Evolutionary conservation across 2,797 vertebrate genomes (phyloP).

Genomic region (Pyrocephalus nanus): DNA sequence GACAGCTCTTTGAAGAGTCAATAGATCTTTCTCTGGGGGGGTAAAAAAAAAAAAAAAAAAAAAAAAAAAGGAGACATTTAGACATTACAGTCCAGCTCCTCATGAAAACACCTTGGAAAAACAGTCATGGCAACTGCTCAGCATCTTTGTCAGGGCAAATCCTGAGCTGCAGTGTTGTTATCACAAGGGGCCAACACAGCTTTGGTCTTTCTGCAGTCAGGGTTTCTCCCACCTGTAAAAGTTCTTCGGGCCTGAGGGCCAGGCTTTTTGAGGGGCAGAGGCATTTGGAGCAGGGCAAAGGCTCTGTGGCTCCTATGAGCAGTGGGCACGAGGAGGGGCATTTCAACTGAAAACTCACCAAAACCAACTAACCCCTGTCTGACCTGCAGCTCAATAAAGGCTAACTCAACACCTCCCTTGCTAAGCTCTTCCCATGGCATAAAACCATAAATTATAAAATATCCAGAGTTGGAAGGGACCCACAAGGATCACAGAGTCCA

Average conservation of each 20-base stretch:
- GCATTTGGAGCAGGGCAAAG: accelerated
- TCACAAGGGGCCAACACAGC: accelerated
- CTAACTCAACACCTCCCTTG: not conserved
- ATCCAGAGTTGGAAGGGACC: not conserved
- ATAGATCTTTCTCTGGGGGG: not conserved
- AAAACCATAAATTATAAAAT: not conserved
- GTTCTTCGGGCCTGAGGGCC: not conserved
- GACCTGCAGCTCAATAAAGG: accelerated
- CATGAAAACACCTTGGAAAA: not conserved
- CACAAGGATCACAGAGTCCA: not conserved
- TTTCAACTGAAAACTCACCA: not conserved
- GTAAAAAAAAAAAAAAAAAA: accelerated
- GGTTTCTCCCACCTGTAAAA: not conserved
- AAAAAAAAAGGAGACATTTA: not conserved
- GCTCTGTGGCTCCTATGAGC: accelerated
- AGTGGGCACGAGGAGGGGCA: not conserved
- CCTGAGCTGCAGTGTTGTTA: accelerated
- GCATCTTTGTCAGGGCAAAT: not conserved
- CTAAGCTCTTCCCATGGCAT: not conserved
- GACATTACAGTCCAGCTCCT: not conserved
- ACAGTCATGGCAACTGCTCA: not conserved
- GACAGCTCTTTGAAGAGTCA: not conserved
- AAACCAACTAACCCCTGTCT: accelerated
- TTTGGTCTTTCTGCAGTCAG: accelerated
- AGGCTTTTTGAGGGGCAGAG: not conserved